These are phyloP conservation scores for Picus viridis DNA, from an alignment of 2,797 vertebrate species.

Conservation along the genomic window DNA sequence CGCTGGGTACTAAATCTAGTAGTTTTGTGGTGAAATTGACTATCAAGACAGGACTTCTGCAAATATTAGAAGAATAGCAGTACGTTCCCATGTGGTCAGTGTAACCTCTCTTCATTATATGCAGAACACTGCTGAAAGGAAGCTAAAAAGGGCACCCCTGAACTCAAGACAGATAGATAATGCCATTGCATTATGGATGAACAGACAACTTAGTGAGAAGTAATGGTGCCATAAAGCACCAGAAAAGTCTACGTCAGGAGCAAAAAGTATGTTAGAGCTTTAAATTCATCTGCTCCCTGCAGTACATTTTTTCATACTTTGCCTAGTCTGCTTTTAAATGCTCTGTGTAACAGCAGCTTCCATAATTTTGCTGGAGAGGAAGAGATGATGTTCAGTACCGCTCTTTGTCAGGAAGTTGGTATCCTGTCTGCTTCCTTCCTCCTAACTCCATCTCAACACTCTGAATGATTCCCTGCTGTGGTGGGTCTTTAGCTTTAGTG, in stretches of 20 bases:
- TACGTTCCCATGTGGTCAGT: rapidly evolving
- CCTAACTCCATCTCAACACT: background rate
- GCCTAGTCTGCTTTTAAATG: background rate
- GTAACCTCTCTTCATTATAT: background rate
- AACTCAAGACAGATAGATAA: background rate
- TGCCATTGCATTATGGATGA: background rate
- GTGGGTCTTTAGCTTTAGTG: background rate
- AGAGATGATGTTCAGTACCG: background rate
- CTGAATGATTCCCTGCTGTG: rapidly evolving
- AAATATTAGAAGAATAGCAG: background rate
- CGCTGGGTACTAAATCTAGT: background rate
- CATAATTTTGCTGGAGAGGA: background rate
- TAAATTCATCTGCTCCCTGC: background rate
- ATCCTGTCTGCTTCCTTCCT: background rate
- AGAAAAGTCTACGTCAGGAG: background rate
- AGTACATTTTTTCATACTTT: background rate
- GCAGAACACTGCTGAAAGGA: background rate
- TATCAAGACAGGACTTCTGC: background rate
- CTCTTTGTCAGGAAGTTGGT: background rate
- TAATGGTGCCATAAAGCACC: background rate
- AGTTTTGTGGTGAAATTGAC: background rate
- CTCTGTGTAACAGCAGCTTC: background rate
- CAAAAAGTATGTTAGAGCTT: background rate
- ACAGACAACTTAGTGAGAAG: background rate
- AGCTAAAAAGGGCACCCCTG: background rate